Evolutionary conservation across 2,888 invertebrate species (phyloP).

Genomic region (Lasioglossum figueresi): DNA sequence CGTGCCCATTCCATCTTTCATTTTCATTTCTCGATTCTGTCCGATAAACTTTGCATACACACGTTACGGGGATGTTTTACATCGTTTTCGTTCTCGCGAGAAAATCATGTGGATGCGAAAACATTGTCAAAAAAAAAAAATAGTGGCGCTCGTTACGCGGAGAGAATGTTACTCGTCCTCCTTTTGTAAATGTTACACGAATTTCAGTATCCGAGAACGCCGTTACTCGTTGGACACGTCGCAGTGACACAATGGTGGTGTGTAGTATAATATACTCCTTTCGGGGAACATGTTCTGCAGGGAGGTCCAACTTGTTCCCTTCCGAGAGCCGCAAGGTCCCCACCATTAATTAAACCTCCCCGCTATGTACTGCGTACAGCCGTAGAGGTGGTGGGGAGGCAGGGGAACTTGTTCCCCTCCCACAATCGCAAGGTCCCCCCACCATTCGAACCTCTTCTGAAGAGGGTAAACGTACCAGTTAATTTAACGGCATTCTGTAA

Average conservation of each 20-base stretch:
- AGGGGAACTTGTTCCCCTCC: too few species aligned
- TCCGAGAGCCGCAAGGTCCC: too few species aligned
- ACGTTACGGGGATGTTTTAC: slow-evolving; percentile 14
- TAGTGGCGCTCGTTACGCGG: slow-evolving; percentile 31
- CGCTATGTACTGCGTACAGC: too few species aligned
- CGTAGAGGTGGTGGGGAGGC: too few species aligned
- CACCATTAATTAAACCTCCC: too few species aligned
- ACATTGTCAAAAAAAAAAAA: slow-evolving; percentile 9
- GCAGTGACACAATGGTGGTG: slow-evolving; percentile 28
- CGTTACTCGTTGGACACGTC: slow-evolving; percentile 39
- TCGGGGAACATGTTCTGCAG: neutral
- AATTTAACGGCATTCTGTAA: too few species aligned
- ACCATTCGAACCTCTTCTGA: too few species aligned
- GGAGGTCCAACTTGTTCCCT: too few species aligned
- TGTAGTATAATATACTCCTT: neutral
- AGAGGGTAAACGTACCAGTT: too few species aligned
- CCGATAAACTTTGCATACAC: slow-evolving; percentile 1
- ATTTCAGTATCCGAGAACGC: slow-evolving; percentile 34
- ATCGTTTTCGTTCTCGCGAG: slow-evolving; percentile 20
- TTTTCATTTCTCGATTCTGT: slow-evolving; percentile 13
- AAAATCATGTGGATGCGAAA: slow-evolving; percentile 22
- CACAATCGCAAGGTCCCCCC: too few species aligned
- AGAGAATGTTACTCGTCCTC: slow-evolving; percentile 36
- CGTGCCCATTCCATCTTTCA: slow-evolving; percentile 27
- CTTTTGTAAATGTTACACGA: slow-evolving; percentile 57